A percentile compares a stretch with the other conserved stretches of the same genome.
Conservation (phyloP, 2,113 vertebrate genomes). For the Acinonyx jubatus region DNA sequence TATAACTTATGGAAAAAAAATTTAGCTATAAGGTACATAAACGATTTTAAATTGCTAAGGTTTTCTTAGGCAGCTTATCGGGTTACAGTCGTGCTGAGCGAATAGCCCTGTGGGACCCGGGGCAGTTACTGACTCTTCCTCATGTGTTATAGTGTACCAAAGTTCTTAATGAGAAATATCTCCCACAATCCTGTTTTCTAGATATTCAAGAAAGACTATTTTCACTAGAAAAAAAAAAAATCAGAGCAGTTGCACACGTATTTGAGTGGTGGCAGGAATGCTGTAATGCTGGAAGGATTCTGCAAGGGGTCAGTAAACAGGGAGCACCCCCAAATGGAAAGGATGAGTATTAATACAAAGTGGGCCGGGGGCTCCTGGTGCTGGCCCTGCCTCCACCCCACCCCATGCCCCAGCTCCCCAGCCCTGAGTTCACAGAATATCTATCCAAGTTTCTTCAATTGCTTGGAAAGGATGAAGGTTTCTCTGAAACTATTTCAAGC, state of each 20-base stretch:
- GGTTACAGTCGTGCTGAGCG: slow-evolving; percentile 62
- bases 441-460: neutral
- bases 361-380: neutral
- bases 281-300: neutral
- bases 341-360: neutral
- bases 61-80: slow-evolving; percentile 73
- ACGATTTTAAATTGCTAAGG: slow-evolving; percentile 26
- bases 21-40: slow-evolving; percentile 32
- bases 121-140: slow-evolving; percentile 31
- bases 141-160: slow-evolving; percentile 63
- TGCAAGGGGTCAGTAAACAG: neutral
- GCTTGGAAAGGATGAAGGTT: slow-evolving; percentile 28
- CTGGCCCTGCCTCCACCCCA: neutral
- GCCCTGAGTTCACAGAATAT: neutral
- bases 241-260: neutral
- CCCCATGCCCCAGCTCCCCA: neutral
- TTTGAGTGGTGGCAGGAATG: neutral
- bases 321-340: neutral
- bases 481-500: slow-evolving; percentile 47
- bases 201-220: slow-evolving; percentile 83
- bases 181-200: slow-evolving; percentile 38
- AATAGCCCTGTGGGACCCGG: neutral
- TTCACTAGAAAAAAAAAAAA: slow-evolving; percentile 70
- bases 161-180: slow-evolving; percentile 64
- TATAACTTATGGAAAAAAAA: slow-evolving; percentile 1